Evolutionary conservation across 2,113 vertebrate species (phyloP), one percentile per base, ranked within the genome.

Genomic region (Macaca mulatta): DNA sequence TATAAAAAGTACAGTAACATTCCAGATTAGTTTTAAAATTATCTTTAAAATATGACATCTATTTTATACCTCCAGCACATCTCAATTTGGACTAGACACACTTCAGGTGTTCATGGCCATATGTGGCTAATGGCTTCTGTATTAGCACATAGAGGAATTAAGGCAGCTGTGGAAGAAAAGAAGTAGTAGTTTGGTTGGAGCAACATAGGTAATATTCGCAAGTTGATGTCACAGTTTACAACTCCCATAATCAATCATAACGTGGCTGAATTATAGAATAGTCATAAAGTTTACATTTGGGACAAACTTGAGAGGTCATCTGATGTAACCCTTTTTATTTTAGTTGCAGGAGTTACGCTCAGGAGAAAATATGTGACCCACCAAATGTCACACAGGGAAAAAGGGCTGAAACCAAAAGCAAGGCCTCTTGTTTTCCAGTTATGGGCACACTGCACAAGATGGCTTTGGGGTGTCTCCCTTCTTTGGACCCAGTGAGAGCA

Each of bases 401-500:
- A 0, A 74, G 4, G 12, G 7, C 8, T 57, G 18, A n/a, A 57
- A 61, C 4, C 40, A n/a, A 69, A 93, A 17, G 40, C 5, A 6
- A 23, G 4, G 5, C 2, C 18, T 40, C 22, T 3, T 13, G 27
- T 8, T 79, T 38, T 20, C 4, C 10, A 25, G 2, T 0, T 27
- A 38, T 75, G n/a, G 3, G 3, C 12, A 32, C 17, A 16, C 4
- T 18, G 11, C 8, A 3, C 3, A 38, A 27, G 43, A 84, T 0
- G 13, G 11, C 12, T 8, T 50, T 50, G 38, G 3, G 22, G 6
- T 3, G 3, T 22, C 4, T 52, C 10, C 7, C 11, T 8, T 48
- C 13, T n/a, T 35, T 9, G 30, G 18, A 18, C 6, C 0, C 35
- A 10, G 1, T 45, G 35, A 27, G 0, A 64, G 3, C 10, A 9